phyloP scores from a whole-genome alignment of 2,797 vertebrate species.

The Argya squamiceps region DNA sequence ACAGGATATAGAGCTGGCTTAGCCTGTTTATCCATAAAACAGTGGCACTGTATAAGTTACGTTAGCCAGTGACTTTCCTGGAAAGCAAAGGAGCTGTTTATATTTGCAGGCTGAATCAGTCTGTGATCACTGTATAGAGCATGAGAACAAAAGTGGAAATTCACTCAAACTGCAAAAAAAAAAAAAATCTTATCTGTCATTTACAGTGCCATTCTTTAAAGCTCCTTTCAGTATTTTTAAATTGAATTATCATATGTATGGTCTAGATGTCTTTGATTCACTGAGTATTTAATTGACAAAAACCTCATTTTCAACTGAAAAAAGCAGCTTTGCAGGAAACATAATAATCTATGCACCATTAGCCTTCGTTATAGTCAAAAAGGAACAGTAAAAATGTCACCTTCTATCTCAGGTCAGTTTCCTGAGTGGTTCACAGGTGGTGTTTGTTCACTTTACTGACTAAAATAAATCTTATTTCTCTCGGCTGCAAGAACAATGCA shows the following conservation, averaged over 20 bases:
- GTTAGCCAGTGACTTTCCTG: not conserved
- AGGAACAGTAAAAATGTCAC: slow-evolving; percentile 29
- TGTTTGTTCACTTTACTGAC: slow-evolving; percentile 46
- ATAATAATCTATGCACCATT: slow-evolving; percentile 37
- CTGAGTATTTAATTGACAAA: slow-evolving; percentile 49
- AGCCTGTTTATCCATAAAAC: not conserved
- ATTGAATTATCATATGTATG: not conserved
- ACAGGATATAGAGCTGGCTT: not conserved
- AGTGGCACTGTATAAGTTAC: not conserved
- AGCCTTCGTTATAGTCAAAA: slow-evolving; percentile 28
- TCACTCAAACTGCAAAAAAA: not conserved
- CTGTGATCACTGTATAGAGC: not conserved
- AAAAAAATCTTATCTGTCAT: not conserved
- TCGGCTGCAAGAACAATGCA: not conserved
- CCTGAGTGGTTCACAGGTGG: slow-evolving; percentile 38
- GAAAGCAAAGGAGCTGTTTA: not conserved
- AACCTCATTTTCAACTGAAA: slow-evolving; percentile 13
- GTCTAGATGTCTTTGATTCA: not conserved
- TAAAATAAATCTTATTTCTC: slow-evolving; percentile 49
- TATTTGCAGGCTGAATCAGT: not conserved
- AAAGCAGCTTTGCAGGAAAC: not conserved
- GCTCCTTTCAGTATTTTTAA: not conserved
- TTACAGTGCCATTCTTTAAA: not conserved
- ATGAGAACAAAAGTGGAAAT: not conserved
- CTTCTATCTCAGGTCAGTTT: slow-evolving; percentile 40